These are phyloP conservation scores for Corbicula japonica DNA, from an alignment of 2,888 invertebrate genomes.

Conservation along the genomic window DNA sequence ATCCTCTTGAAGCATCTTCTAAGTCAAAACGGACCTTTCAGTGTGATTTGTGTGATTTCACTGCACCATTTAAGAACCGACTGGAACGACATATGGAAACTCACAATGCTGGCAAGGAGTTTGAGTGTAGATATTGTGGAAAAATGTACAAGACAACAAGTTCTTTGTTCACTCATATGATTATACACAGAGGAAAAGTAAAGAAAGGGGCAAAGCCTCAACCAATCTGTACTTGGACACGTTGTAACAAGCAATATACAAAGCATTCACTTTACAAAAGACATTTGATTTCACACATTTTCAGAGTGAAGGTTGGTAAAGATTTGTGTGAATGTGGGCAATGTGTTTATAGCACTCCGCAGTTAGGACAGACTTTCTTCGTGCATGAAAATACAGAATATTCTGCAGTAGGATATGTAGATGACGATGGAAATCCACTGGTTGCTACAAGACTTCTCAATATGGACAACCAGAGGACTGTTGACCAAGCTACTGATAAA, in stretches of 20 bases:
- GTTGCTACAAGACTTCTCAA: slow-evolving; percentile 16
- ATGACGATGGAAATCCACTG: slow-evolving; percentile 30
- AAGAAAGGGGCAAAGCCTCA: slow-evolving; percentile 47
- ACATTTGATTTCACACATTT: slow-evolving; percentile 62
- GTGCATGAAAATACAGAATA: slow-evolving; percentile 14
- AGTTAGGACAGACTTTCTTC: slow-evolving; percentile 15
- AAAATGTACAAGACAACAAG: slow-evolving; percentile 61
- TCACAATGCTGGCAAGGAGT: slow-evolving; percentile 56
- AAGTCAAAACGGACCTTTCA: slow-evolving; percentile 28
- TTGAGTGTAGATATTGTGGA: slow-evolving; percentile 55
- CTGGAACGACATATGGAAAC: slow-evolving; percentile 56
- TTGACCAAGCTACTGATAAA: slow-evolving; percentile 2
- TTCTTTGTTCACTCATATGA: slow-evolving; percentile 61
- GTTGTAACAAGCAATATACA: slow-evolving; percentile 50
- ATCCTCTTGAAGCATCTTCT: slow-evolving; percentile 42
- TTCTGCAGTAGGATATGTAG: slow-evolving; percentile 31
- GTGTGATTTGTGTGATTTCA: slow-evolving; percentile 59
- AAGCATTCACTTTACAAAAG: slow-evolving; percentile 52
- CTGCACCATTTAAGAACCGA: slow-evolving; percentile 45
- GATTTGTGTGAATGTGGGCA: slow-evolving; percentile 60
- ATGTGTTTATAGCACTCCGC: slow-evolving; percentile 38
- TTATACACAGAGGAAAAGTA: slow-evolving; percentile 55
- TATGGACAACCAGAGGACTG: neutral
- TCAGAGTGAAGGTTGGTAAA: slow-evolving; percentile 55
- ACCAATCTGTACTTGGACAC: slow-evolving; percentile 50